Percentiles rank a stretch among this genome's conserved stretches.
phyloP scores from a whole-genome alignment of 2,113 vertebrate genomes.

The Pogona vitticeps region DNA sequence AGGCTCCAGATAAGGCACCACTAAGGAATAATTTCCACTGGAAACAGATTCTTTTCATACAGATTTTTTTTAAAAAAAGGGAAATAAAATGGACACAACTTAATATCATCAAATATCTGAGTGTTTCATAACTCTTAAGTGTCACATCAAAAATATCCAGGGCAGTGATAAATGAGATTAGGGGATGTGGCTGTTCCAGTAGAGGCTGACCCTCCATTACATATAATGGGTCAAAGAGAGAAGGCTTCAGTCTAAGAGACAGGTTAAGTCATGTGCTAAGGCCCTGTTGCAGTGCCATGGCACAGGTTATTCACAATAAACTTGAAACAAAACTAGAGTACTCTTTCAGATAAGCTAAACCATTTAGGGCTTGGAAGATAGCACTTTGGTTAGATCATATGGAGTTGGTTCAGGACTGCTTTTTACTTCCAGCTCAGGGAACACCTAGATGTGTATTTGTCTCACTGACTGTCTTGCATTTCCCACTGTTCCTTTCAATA shows the following conservation, averaged over 20 bases:
- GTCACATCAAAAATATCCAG: no score
- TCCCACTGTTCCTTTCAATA: no score
- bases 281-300: background rate
- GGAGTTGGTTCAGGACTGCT: no score
- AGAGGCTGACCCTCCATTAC: background rate
- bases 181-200: background rate
- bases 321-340: background rate
- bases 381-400: no score
- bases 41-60: no score
- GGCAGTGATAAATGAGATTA: background rate
- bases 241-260: background rate
- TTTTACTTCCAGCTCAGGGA: no score
- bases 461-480: no score
- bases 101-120: background rate
- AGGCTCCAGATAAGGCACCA: rapidly evolving
- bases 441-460: no score
- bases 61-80: background rate
- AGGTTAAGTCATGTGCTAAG: background rate
- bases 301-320: background rate
- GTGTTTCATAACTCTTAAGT: background rate
- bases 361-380: no score
- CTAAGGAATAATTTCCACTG: rapidly evolving
- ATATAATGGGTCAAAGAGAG: background rate
- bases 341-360: background rate
- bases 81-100: background rate